Conservation (phyloP, 2,797 vertebrate species). For the Limosa lapponica region DNA sequence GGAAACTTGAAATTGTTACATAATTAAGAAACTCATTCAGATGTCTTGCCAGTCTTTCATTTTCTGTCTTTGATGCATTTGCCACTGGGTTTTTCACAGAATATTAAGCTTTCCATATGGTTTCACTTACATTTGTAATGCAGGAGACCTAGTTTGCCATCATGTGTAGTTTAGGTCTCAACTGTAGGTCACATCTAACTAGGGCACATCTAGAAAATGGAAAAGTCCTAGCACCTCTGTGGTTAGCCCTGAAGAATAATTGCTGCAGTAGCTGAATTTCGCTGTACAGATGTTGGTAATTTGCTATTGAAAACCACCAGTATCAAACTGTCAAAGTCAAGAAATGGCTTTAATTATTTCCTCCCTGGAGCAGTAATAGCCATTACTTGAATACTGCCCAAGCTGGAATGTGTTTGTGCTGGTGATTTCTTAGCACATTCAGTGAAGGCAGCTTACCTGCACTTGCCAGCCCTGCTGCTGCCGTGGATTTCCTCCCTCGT, state of each 20-base stretch:
- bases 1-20: constrained; percentile 10
- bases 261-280: constrained; percentile 29
- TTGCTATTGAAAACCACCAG: constrained; percentile 55
- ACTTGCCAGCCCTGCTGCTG: not conserved
- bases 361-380: constrained; percentile 47
- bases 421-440: not conserved
- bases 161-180: not conserved
- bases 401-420: constrained; percentile 17
- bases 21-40: constrained; percentile 23
- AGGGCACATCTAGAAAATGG: constrained; percentile 3
- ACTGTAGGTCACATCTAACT: not conserved
- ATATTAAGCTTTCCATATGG: constrained; percentile 47
- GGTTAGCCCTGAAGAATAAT: not conserved
- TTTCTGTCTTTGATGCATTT: constrained; percentile 48
- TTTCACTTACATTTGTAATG: constrained; percentile 6
- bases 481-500: not conserved
- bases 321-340: constrained; percentile 63
- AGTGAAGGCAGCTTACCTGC: constrained; percentile 1
- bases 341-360: constrained; percentile 74
- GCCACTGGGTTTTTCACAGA: constrained; percentile 9
- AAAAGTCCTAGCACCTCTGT: constrained; percentile 7
- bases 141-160: not conserved
- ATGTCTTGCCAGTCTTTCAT: constrained; percentile 21
- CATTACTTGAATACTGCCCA: constrained; percentile 35
- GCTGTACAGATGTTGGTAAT: constrained; percentile 52